Conservation (phyloP, 1,140 invertebrate genomes). For the Trichoplusia ni region DNA sequence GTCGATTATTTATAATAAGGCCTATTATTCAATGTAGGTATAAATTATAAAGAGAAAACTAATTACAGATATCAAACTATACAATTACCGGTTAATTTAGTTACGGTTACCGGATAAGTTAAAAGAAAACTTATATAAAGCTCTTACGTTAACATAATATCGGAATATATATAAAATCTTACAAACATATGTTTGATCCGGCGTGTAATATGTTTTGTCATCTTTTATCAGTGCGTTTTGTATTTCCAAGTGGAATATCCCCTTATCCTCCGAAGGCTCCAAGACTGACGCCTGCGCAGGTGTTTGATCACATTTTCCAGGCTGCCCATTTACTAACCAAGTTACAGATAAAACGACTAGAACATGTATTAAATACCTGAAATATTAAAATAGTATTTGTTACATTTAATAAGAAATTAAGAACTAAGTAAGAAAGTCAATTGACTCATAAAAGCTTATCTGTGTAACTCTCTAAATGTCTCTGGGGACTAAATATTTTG, state of each 20-base stretch:
- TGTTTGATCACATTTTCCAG: constrained; percentile 63
- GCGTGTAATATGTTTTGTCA: constrained; percentile 50
- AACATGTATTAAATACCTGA: constrained; percentile 40
- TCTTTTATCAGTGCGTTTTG: constrained; percentile 45
- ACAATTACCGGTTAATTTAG: too few relatives aligned
- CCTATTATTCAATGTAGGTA: too few relatives aligned
- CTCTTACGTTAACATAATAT: background rate
- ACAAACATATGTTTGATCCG: constrained; percentile 73
- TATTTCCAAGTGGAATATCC: constrained; percentile 55
- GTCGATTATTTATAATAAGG: too few relatives aligned
- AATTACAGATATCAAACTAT: too few relatives aligned
- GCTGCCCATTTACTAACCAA: constrained; percentile 36
- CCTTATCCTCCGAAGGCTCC: constrained; percentile 53
- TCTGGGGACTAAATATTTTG: too few relatives aligned
- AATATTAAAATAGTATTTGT: constrained; percentile 10
- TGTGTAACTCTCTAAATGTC: too few relatives aligned
- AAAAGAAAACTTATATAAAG: too few relatives aligned
- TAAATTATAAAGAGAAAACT: too few relatives aligned
- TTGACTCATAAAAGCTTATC: too few relatives aligned
- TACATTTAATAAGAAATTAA: constrained; percentile 16
- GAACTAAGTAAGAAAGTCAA: background rate
- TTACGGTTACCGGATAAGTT: too few relatives aligned
- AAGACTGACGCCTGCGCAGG: constrained; percentile 50
- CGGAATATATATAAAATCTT: constrained; percentile 36
- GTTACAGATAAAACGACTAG: constrained; percentile 15